Evolutionary conservation across 2,888 invertebrate species (phyloP), one percentile per base, ranked within the genome.

Genomic region (Leucophenga maculata): DNA sequence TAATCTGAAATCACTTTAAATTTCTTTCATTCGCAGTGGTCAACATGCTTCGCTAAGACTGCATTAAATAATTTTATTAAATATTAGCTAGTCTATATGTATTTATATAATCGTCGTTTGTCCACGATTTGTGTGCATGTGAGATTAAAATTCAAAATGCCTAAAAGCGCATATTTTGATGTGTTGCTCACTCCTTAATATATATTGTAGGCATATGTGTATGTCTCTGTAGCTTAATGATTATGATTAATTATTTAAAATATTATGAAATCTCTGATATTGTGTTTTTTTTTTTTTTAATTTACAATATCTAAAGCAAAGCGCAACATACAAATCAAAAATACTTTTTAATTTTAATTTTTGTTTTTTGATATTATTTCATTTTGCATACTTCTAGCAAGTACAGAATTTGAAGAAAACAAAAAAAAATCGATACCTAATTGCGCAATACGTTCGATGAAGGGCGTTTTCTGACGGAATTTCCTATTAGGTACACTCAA

Each of bases 381-480:
- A 26, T n/a, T 74, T 80, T 78, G 83, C 83, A 78, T 78, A 79
- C 79, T 77, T 75, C 80, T 82, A 77, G 78, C 71, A 80, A 78
- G 75, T 46, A 54, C 46, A 78, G 71, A 74, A 79, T 72, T 71
- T 65, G 55, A 67, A 71, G 71, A 26, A 26, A 26, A 3, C 44
- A 65, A 68, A 65, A 26, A 3, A 48, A 65, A 68, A 65, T 72
- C 72, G 80, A 80, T 87, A 87, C 87, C 87, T 87, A 87, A 83
- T 83, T 86, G 82, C 78, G 86, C 83, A 77, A 87, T 85, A 75
- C 87, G 85, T 78, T 86, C 86, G 85, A 87, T 85, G 80, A 86
- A 82, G 65, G 87, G 87, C 77, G 82, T 85, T 79, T 86, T 87
- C 78, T 85, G 87, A 78, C 87, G 87, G 72, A 86, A 86, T 77